phyloP scores from a whole-genome alignment of 2,888 invertebrate genomes.

The Pycnomerus fuliginosus region DNA sequence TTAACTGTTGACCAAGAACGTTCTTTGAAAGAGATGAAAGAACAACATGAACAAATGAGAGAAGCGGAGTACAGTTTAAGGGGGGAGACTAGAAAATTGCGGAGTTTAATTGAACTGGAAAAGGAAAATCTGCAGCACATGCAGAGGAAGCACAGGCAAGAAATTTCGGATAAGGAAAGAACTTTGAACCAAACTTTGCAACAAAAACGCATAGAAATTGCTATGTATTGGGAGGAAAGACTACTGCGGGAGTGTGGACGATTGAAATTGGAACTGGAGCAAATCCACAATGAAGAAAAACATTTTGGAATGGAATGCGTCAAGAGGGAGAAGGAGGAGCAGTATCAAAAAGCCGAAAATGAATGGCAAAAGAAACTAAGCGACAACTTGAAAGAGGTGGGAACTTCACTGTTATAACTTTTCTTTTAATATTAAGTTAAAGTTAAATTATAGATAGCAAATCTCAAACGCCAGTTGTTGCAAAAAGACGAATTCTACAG shows the following conservation, averaged over 20 bases:
- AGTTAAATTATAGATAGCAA: constrained; percentile 59
- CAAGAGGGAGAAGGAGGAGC: constrained; percentile 59
- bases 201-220: constrained; percentile 58
- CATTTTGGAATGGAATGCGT: constrained; percentile 59
- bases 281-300: constrained; percentile 62
- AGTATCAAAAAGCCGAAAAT: constrained; percentile 56
- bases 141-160: constrained; percentile 49
- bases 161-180: constrained; percentile 53
- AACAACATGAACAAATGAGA: constrained; percentile 60
- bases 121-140: constrained; percentile 51
- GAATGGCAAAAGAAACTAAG: constrained; percentile 57
- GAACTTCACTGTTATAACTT: constrained; percentile 5
- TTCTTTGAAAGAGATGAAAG: constrained; percentile 57
- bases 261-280: constrained; percentile 62
- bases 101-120: constrained; percentile 47
- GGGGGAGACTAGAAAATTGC: constrained; percentile 54
- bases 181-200: constrained; percentile 50
- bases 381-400: constrained; percentile 58
- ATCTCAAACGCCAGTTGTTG: constrained; percentile 63
- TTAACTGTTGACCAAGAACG: constrained; percentile 62
- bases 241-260: constrained; percentile 62
- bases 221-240: constrained; percentile 65
- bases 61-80: constrained; percentile 58
- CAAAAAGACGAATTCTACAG: constrained; percentile 61
- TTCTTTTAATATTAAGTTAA: neutral